Evolutionary conservation across 2,797 vertebrate species (phyloP).

Genomic region (Alca torda): DNA sequence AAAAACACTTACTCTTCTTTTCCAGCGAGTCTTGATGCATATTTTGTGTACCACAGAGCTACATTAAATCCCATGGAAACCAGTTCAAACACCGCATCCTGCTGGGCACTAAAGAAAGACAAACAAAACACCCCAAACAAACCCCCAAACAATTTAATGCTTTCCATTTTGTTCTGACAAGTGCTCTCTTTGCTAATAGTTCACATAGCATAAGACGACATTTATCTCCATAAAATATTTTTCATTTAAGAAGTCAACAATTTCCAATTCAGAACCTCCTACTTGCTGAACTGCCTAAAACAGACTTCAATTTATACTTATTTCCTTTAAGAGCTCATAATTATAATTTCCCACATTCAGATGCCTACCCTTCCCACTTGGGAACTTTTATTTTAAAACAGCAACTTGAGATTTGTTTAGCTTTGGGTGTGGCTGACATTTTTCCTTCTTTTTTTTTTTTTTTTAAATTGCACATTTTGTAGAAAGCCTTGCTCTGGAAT

Average conservation of each 20-base stretch:
- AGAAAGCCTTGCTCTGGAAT: slow-evolving; percentile 21
- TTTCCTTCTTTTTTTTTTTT: background rate
- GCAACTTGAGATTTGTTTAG: slow-evolving; percentile 22
- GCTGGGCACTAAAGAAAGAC: slow-evolving; percentile 85
- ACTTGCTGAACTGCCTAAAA: background rate
- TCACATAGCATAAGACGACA: background rate
- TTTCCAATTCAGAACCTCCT: background rate
- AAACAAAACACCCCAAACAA: background rate
- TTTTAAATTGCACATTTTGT: background rate
- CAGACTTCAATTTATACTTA: background rate
- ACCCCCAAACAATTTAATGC: background rate
- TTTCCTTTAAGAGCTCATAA: background rate
- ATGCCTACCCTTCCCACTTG: background rate
- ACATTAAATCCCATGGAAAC: slow-evolving; percentile 95
- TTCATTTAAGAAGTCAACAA: background rate
- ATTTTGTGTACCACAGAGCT: slow-evolving; percentile 95
- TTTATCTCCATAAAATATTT: background rate
- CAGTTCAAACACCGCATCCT: slow-evolving; percentile 95
- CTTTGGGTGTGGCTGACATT: slow-evolving; percentile 46
- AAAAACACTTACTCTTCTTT: slow-evolving; percentile 92
- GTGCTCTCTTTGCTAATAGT: background rate
- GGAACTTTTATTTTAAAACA: slow-evolving; percentile 39
- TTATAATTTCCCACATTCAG: background rate
- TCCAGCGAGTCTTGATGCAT: slow-evolving; percentile 91
- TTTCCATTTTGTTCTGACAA: background rate